Evolutionary conservation across 2,888 invertebrate species (phyloP), one percentile per base, ranked within the genome.

Genomic region (Hetaerina titia): DNA sequence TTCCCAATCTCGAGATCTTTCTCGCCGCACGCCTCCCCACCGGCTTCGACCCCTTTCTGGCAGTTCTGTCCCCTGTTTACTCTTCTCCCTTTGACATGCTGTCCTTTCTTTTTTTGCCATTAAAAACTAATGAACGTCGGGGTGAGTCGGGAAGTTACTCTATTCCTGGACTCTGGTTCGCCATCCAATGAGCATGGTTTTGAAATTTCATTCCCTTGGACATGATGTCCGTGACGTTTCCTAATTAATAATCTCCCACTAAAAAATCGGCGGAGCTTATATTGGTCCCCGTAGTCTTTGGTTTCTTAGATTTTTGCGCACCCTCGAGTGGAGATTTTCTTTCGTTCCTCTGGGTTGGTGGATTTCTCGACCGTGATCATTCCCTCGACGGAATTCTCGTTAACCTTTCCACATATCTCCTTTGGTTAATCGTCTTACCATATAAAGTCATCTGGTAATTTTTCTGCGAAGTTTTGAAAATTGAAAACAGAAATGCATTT

Each of bases 51-150:
- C 60, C 22, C 11, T 0, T 25, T n/a, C 56, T 45, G 22, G 64
- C 8, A 5, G 17, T 15, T 56, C 56, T 92, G 69, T 92, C 92
- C 19, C 15, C 11, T 60, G 69, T 56, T 92, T 74, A 60, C 63
- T 25, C 45, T 31, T 22, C 19, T 15, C 92, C 19, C 45, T 81
- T 31, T 31, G 81, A 81, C 81, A 22, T 31, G 25, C 17, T 57
- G 64, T 56, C 45, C 56, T 69, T 69, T 92, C 45, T 92, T 45
- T n/a, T 81, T 81, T 81, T 81, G 81, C n/a, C 92, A n/a, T 74
- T 74, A 69, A 69, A 92, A 92, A 92, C 69, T 92, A 92, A 92
- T 69, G 92, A 22, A 56, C 56, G 64, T 69, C 56, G 31, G n/a
- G 45, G 25, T 11, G 57, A n/a, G 89, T 57, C 8, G 22, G 31